Conservation (phyloP, 1,140 invertebrate genomes). For the Whitmania pigra region DNA sequence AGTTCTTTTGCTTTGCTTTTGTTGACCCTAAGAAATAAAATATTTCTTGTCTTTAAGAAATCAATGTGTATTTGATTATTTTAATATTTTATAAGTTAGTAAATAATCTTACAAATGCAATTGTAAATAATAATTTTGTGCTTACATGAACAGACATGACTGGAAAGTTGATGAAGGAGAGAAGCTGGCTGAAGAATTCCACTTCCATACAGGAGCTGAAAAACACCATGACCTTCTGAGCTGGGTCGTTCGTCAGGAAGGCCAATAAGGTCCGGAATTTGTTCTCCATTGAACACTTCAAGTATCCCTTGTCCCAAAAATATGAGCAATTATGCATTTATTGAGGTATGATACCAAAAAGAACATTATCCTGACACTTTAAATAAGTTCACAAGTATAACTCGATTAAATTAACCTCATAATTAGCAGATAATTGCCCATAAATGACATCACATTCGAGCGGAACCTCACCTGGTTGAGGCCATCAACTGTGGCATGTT, state of each 20-base stretch:
- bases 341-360: no score
- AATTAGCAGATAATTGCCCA: background rate
- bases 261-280: slow-evolving; percentile 90
- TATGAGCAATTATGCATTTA: background rate
- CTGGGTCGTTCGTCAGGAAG: slow-evolving; percentile 90
- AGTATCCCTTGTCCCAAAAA: slow-evolving; percentile 55
- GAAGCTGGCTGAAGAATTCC: slow-evolving; percentile 86
- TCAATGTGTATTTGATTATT: no score
- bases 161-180: slow-evolving; percentile 95
- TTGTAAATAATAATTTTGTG: slow-evolving; percentile 28
- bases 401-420: no score
- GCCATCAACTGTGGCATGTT: slow-evolving; percentile 75
- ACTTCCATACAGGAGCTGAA: slow-evolving; percentile 96
- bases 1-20: slow-evolving; percentile 92
- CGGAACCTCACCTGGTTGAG: slow-evolving; percentile 67
- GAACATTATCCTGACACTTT: no score
- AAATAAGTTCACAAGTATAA: no score
- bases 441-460: background rate
- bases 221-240: slow-evolving; percentile 98
- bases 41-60: background rate
- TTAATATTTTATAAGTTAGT: no score
- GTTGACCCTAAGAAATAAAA: slow-evolving; percentile 62
- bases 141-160: slow-evolving; percentile 94
- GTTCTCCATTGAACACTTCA: slow-evolving; percentile 89
- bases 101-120: no score